Percentiles rank a stretch among this genome's conserved stretches.
These are phyloP conservation scores for Steatornis caripensis DNA, from an alignment of 2,113 vertebrate species.

Conservation along the genomic window DNA sequence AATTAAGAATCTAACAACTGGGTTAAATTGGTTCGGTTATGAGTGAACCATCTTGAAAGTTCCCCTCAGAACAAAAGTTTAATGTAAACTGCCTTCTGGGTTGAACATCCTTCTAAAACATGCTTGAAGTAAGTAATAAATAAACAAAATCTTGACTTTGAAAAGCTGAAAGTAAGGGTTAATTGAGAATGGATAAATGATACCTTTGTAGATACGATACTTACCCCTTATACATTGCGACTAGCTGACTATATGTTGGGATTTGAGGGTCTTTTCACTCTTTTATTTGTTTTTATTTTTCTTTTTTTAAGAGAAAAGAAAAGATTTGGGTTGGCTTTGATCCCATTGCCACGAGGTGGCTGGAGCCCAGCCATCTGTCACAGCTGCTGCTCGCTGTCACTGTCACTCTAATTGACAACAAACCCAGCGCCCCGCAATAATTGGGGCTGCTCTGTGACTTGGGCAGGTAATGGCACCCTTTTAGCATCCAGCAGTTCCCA, in stretches of 20 bases:
- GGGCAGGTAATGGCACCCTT: conserved; percentile 89
- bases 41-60: conserved; percentile 5
- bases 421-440: conserved; percentile 87
- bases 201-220: conserved; percentile 42
- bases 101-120: conserved; percentile 8
- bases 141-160: conserved; percentile 56
- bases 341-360: conserved; percentile 82
- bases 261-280: background rate
- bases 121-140: conserved; percentile 54
- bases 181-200: conserved; percentile 33
- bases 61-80: conserved; percentile 23
- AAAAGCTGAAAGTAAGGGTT: conserved; percentile 8
- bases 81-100: background rate
- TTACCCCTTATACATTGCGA: background rate
- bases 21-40: conserved; percentile 23
- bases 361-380: conserved; percentile 93
- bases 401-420: conserved; percentile 93
- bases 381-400: conserved; percentile 86
- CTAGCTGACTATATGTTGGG: conserved; percentile 50
- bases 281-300: background rate
- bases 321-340: conserved; percentile 80
- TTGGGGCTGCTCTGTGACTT: conserved; percentile 83
- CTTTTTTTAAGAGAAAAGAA: conserved; percentile 55
- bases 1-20: conserved; percentile 35
- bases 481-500: conserved; percentile 87